Evolutionary conservation across 2,113 vertebrate genomes (phyloP), one percentile per base, ranked within the genome.

Genomic region (Phaethon lepturus): DNA sequence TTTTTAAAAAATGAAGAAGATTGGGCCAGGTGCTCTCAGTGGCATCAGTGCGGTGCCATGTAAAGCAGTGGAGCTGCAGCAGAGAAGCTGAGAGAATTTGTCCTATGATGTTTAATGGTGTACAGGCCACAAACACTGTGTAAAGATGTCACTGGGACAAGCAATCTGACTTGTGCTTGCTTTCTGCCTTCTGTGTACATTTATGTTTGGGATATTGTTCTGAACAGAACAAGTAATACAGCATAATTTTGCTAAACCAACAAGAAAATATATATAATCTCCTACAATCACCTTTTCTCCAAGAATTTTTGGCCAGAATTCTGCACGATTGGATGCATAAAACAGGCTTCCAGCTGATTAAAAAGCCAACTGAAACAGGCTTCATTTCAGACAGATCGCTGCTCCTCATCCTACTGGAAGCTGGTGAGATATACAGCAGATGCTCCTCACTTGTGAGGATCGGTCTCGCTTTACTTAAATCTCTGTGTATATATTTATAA

Each of bases 91-190:
- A 86, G 75, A 84, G 86, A 67, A 77, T 88, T 88, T 91, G 59
- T 52, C 53, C 62, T 56, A 4, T 52, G 55, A 19, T 5, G 15
- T 88, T 53, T 93, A 13, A 84, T 68, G 72, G 72, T 77, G 52
- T 94, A 73, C 64, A 91, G 91, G 81, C 96, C 88, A 86, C 64
- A 81, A 92, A 90, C 94, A 95, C 95, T 95, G 96, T 95, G 90
- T 95, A 77, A 97, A 86, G 85, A 40, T 86, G 75, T 93, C 82
- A 87, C 95, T 97, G 97, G 76, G 71, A 93, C 91, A 90, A 47
- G 67, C 92, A 80, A 33, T 91, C 44, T 25, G 59, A 33, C 74
- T 38, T 72, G 35, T 82, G 72, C 92, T 95, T 95, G 52, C 74
- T 91, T 87, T 96, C 76, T 76, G 87, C 95, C 77, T 86, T 95